Evolutionary conservation across 2,888 invertebrate genomes (phyloP).

Genomic region (Galeruca laticollis): DNA sequence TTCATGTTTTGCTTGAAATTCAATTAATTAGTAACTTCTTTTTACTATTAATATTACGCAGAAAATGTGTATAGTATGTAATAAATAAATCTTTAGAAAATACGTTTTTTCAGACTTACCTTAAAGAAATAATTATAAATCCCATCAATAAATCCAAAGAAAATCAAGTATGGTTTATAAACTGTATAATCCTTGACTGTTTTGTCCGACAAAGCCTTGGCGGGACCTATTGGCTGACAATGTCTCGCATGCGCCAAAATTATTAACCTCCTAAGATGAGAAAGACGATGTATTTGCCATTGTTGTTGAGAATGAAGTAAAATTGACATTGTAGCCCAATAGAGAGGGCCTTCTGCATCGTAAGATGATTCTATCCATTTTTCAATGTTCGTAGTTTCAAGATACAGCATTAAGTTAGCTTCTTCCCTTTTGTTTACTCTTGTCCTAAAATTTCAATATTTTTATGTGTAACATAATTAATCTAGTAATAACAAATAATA

Average conservation of each 20-base stretch:
- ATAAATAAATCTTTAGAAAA: too few species aligned
- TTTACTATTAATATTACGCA: too few species aligned
- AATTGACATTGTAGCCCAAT: slow-evolving; percentile 85
- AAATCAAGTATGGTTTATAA: slow-evolving; percentile 88
- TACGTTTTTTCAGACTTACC: slow-evolving; percentile 72
- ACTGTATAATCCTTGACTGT: slow-evolving; percentile 77
- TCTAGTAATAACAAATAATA: too few species aligned
- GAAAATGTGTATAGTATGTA: too few species aligned
- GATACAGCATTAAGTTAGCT: slow-evolving; percentile 78
- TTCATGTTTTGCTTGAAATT: too few species aligned
- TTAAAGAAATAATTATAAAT: slow-evolving; percentile 89
- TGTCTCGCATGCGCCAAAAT: slow-evolving; percentile 83
- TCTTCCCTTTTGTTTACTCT: slow-evolving; percentile 84
- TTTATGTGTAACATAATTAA: too few species aligned
- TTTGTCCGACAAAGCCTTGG: slow-evolving; percentile 69
- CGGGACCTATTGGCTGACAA: slow-evolving; percentile 74
- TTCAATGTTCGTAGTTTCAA: slow-evolving; percentile 74
- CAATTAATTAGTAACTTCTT: too few species aligned
- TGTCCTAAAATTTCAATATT: slow-evolving; percentile 70
- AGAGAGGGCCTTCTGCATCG: slow-evolving; percentile 93
- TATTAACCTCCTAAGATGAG: slow-evolving; percentile 82
- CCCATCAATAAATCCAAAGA: slow-evolving; percentile 87
- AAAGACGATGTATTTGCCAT: slow-evolving; percentile 80
- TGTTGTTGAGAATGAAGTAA: slow-evolving; percentile 82
- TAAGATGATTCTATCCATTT: slow-evolving; percentile 85